A percentile compares a stretch with the other conserved stretches of the same genome.
phyloP scores from a whole-genome alignment of 2,797 vertebrate genomes.

The Cossypha caffra region DNA sequence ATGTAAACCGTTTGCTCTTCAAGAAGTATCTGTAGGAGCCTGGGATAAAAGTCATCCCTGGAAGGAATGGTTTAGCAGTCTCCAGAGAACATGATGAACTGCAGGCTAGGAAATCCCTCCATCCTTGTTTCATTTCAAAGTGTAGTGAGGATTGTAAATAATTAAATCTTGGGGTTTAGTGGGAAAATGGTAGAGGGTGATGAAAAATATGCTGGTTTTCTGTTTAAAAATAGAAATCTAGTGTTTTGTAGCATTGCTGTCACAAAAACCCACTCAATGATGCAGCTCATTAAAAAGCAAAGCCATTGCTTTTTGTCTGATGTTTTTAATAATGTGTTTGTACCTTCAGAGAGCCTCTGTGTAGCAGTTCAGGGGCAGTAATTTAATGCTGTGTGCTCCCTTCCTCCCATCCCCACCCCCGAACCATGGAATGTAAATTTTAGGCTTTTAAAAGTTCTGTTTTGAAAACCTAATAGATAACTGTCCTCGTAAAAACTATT shows the following conservation, averaged over 20 bases:
- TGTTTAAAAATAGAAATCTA: not conserved
- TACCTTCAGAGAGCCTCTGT: not conserved
- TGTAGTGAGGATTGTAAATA: constrained; percentile 48
- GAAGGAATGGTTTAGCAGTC: constrained; percentile 57
- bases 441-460: constrained; percentile 62
- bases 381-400: not conserved
- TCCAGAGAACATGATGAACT: constrained; percentile 57
- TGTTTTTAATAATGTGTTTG: not conserved
- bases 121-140: constrained; percentile 64
- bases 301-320: not conserved
- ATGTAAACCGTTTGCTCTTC: constrained; percentile 56
- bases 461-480: constrained; percentile 61
- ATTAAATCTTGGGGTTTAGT: constrained; percentile 55
- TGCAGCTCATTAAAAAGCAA: constrained; percentile 7
- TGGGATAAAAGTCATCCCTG: constrained; percentile 62
- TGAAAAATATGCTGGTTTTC: not conserved
- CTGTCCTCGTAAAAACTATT: constrained; percentile 59
- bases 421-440: constrained; percentile 33
- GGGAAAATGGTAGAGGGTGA: not conserved
- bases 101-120: constrained; percentile 64
- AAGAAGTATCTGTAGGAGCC: constrained; percentile 53
- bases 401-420: constrained; percentile 10
- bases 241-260: not conserved
- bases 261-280: not conserved
- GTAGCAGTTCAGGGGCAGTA: constrained; percentile 15